Percentiles rank a stretch among this genome's conserved stretches.
Evolutionary conservation across 2,888 invertebrate genomes (phyloP).

Genomic region (Nephrotoma guestfalica): DNA sequence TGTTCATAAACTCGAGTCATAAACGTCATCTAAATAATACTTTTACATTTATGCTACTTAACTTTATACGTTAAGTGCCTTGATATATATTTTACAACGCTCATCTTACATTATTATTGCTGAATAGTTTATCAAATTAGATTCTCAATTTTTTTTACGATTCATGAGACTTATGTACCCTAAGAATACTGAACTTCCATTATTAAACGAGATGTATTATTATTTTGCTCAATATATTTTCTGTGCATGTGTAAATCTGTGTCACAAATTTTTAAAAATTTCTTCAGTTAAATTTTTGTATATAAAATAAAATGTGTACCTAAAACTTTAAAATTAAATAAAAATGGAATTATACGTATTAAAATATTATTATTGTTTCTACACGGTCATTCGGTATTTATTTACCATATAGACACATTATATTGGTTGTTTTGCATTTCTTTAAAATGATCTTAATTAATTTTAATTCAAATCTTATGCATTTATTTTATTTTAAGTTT

Average conservation of each 20-base stretch:
- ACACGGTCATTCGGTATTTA: not conserved
- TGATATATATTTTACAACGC: not conserved
- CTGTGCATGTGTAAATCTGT: not conserved
- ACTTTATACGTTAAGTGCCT: not conserved
- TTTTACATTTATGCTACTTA: not conserved
- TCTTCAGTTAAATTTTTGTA: not conserved
- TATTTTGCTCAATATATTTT: not conserved
- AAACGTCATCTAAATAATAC: not conserved
- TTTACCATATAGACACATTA: not conserved
- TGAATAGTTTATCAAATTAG: not conserved
- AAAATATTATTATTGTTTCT: not conserved
- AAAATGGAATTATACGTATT: not conserved
- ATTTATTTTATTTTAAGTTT: not conserved
- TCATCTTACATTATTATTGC: not conserved
- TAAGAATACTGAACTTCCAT: not conserved
- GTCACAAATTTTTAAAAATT: not conserved
- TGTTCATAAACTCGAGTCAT: not conserved
- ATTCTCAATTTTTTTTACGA: not conserved
- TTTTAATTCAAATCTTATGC: not conserved
- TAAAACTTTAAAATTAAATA: not conserved
- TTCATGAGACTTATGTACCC: not conserved
- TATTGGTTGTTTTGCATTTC: not conserved
- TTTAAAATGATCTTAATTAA: not conserved
- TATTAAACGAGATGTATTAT: not conserved
- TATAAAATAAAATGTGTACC: not conserved